Conservation (phyloP, 2,888 invertebrate species). For the Campoplex capitator region DNA sequence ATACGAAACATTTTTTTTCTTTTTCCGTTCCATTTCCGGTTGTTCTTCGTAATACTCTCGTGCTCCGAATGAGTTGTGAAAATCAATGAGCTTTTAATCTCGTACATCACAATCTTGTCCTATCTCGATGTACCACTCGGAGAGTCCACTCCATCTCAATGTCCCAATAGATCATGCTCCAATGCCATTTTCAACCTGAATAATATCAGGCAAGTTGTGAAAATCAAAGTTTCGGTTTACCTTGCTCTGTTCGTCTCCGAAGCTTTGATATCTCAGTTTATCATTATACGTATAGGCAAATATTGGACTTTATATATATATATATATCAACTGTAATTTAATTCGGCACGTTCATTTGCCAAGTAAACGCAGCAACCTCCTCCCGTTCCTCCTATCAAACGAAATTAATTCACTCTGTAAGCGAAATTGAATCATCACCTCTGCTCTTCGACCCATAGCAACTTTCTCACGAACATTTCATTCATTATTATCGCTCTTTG, state of each 20-base stretch:
- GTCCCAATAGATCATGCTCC: background rate
- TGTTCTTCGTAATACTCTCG: background rate
- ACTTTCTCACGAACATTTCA: slow-evolving; percentile 16
- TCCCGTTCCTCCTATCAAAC: background rate
- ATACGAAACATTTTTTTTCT: background rate
- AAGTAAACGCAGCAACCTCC: slow-evolving; percentile 15
- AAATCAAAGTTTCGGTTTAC: background rate
- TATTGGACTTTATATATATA: slow-evolving; percentile 1
- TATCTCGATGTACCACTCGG: background rate
- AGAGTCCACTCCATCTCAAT: background rate
- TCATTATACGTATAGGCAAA: background rate
- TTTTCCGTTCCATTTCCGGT: background rate
- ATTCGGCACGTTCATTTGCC: slow-evolving; percentile 36
- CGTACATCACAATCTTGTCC: background rate
- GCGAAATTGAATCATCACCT: slow-evolving; percentile 21
- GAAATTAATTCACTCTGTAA: slow-evolving; percentile 29
- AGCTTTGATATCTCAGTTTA: slow-evolving; percentile 6
- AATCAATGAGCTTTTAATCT: background rate
- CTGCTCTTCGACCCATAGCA: background rate
- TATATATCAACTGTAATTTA: slow-evolving; percentile 18
- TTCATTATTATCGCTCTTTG: slow-evolving; percentile 5
- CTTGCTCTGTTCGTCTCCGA: slow-evolving; percentile 4
- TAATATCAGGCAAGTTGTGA: background rate
- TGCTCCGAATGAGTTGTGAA: background rate
- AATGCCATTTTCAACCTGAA: background rate